Evolutionary conservation across 2,888 invertebrate species (phyloP), one percentile per base, ranked within the genome.

Genomic region (Pollenia labialis): DNA sequence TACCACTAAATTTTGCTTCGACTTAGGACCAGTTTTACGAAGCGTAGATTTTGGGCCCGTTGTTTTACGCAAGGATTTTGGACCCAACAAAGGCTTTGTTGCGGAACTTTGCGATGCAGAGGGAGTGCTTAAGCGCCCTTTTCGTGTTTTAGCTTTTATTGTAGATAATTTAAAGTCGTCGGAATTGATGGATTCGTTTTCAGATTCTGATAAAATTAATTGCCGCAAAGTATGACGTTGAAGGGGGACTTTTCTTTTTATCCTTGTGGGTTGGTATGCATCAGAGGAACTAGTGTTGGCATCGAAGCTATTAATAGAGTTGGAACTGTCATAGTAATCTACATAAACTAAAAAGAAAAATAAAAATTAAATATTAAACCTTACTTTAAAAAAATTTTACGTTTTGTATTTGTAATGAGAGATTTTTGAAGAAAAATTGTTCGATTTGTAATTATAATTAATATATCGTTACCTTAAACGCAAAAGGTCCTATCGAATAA

Each of bases 81-180:
- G 64, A 42, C 54, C 64, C 4, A 48, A 48, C 2, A 18, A n/a
- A 44, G 40, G 76, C 14, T 46, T 42, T 7, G 71, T 52, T 8
- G 18, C 62, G 3, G 82, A 79, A 16, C 76, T 76, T 32, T 81
- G 85, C 3, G 84, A 74, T 52, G 83, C 68, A 1, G 81, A 77
- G 2, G 76, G 68, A 81, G 85, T 89, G 83, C 87, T 89, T 85
- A 85, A 68, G 60, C 50, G 88, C 60, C 76, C 83, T 52, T 74
- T 52, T n/a, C 81, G 86, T 71, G 60, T 7, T 2, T 60, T 76
- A 7, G 32, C 12, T 11, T 60, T 46, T 46, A 80, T 74, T 0
- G 80, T 52, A 9, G 74, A 66, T 60, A 80, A 23, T 48, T 85
- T 76, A 1, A 66, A 71, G 42, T 88, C 81, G 1, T 84, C 84